Base-by-base conservation (phyloP, 1,140 invertebrate species). In the Drosophila novamexicana region DNA sequence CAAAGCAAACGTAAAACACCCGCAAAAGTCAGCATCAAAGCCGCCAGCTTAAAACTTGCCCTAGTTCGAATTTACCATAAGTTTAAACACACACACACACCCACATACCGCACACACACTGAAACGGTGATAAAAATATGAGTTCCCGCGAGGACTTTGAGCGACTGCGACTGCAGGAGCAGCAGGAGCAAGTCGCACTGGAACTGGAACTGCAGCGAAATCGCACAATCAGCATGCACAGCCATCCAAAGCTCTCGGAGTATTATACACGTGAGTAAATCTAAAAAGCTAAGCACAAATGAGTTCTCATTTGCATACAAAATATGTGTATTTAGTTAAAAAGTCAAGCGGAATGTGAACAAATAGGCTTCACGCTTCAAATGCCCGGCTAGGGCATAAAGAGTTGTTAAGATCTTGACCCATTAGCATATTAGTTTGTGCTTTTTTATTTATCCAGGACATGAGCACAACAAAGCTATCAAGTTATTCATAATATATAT, bases 211-310 rank as follows among this genome's bases (percentile, higher is more conserved):
- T 68, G 12, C 39, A 83, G 12, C 22, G 47, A 14, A 88, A 83
- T 45, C 52, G 47, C 42, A 63, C 84, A 39, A 44, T 75, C 22
- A 75, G 50, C 50, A 65, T 74, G 14, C 59, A 76, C 53, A 58
- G 56, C 22, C 65, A 83, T 58, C 91, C 91, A 5, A 79, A 73
- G 6, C 62, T 91, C 29, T 45, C 70, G 0, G 91, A 91, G 37
- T 91, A 91, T 69, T 91, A 91, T 68, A 62, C 70, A 64, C 76
- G 91, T 91, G 42, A 91, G 90, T 91, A 7, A 57, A 42, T 2
- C 37, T 36, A 0, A 32, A 14, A 18, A 47, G 6, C 14, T 22
- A 2, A 29, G 22, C 22, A 0, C 22, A 29, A 29, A 29, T 29
- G 22, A 29, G 22, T 8, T 8, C 18, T 9, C 45, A 47, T 47